phyloP scores from a whole-genome alignment of 2,113 vertebrate species.

The Alethe castanea region DNA sequence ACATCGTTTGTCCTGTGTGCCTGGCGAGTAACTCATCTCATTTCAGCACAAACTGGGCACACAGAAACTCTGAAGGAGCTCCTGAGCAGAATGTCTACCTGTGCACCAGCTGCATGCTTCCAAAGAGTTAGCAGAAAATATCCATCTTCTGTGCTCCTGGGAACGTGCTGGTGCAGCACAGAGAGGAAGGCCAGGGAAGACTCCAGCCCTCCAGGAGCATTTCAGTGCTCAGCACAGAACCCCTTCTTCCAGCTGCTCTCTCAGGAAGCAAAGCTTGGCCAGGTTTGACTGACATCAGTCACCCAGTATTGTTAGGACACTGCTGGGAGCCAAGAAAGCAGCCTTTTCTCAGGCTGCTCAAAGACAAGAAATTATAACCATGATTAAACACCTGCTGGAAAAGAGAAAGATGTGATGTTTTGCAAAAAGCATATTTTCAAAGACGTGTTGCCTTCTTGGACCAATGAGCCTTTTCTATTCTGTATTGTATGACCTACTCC shows the following conservation, averaged over 20 bases:
- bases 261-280: background rate
- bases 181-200: background rate
- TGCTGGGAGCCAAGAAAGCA: too few species aligned
- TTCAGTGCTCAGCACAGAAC: background rate
- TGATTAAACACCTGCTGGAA: too few species aligned
- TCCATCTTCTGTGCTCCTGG: background rate
- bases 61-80: background rate
- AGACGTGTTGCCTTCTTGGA: too few species aligned
- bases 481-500: too few species aligned
- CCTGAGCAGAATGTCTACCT: background rate
- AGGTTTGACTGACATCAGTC: background rate
- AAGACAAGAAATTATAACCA: too few species aligned
- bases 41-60: background rate
- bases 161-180: fast-evolving
- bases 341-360: too few species aligned
- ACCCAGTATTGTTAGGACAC: background rate
- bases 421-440: too few species aligned
- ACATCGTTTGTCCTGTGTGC: background rate
- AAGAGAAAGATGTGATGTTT: too few species aligned
- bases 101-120: background rate
- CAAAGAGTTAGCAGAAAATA: background rate
- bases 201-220: background rate
- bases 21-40: background rate
- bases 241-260: background rate
- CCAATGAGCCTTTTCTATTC: too few species aligned